Percentiles rank a stretch among this genome's conserved stretches.
These are phyloP conservation scores for Tipula confusa DNA, from an alignment of 2,888 invertebrate species.

Conservation along the genomic window DNA sequence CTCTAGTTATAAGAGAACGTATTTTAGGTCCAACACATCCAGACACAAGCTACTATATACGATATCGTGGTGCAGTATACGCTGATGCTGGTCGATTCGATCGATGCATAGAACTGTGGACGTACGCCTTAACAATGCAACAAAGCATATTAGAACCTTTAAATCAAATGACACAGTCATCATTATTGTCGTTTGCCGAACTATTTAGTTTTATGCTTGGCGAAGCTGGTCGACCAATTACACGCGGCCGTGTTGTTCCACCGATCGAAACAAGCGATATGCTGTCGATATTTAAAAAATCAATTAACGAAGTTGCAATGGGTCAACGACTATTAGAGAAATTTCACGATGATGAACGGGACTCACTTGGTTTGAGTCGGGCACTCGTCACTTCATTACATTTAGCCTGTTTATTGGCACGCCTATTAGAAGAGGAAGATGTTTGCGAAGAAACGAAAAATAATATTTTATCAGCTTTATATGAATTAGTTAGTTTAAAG, in stretches of 20 bases:
- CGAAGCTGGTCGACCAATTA: constrained; percentile 69
- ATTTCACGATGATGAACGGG: constrained; percentile 62
- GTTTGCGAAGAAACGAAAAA: constrained; percentile 52
- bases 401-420: constrained; percentile 70
- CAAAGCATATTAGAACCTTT: constrained; percentile 87
- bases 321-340: constrained; percentile 59
- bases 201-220: constrained; percentile 92
- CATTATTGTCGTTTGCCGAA: constrained; percentile 90
- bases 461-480: constrained; percentile 67
- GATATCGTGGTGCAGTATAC: constrained; percentile 88
- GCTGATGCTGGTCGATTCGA: constrained; percentile 92
- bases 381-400: constrained; percentile 83
- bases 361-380: constrained; percentile 70
- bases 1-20: constrained; percentile 83
- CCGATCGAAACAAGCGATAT: constrained; percentile 79
- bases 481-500: constrained; percentile 70
- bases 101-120: constrained; percentile 91
- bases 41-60: constrained; percentile 93
- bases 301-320: constrained; percentile 68
- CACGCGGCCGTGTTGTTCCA: constrained; percentile 68
- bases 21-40: constrained; percentile 92
- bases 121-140: constrained; percentile 95
- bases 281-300: constrained; percentile 75
- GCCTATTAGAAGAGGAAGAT: constrained; percentile 57
- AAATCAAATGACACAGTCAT: constrained; percentile 92